phyloP scores from a whole-genome alignment of 1,140 invertebrate genomes.

The Olivierus martensii region DNA sequence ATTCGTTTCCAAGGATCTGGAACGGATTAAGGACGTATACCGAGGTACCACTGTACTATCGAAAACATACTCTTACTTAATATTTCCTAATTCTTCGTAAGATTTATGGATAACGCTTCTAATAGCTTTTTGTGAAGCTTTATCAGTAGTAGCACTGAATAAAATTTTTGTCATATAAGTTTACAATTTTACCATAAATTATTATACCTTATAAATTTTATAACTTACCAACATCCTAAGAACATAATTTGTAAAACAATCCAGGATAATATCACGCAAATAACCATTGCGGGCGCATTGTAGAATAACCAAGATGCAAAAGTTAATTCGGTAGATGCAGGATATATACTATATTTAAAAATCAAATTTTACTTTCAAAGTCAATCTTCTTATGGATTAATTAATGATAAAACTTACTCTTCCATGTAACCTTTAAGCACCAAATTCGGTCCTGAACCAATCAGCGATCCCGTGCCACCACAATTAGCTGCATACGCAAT shows the following conservation, averaged over 20 bases:
- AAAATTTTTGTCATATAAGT: background rate
- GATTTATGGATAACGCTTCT: constrained; percentile 43
- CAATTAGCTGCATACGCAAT: constrained; percentile 31
- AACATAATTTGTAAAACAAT: constrained; percentile 48
- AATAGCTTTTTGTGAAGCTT: background rate
- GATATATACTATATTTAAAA: constrained; percentile 19
- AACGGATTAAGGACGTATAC: no score
- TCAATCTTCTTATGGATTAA: no score
- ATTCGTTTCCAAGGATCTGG: no score
- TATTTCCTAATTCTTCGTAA: constrained; percentile 58
- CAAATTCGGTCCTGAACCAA: constrained; percentile 31
- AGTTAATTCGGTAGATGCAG: constrained; percentile 35
- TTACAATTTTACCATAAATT: background rate
- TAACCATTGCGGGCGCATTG: constrained; percentile 48
- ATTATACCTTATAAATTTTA: no score
- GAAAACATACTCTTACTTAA: constrained; percentile 41
- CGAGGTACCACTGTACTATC: constrained; percentile 1
- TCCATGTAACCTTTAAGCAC: constrained; percentile 23
- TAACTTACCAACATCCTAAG: constrained; percentile 30
- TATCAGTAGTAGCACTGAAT: constrained; percentile 1
- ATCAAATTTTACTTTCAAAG: no score
- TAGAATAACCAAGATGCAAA: constrained; percentile 63
- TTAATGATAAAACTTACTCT: constrained; percentile 9
- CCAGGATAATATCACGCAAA: constrained; percentile 56
- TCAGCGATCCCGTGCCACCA: constrained; percentile 32